Base-by-base conservation (phyloP, 2,888 invertebrate genomes). In the Lasioglossum morio region DNA sequence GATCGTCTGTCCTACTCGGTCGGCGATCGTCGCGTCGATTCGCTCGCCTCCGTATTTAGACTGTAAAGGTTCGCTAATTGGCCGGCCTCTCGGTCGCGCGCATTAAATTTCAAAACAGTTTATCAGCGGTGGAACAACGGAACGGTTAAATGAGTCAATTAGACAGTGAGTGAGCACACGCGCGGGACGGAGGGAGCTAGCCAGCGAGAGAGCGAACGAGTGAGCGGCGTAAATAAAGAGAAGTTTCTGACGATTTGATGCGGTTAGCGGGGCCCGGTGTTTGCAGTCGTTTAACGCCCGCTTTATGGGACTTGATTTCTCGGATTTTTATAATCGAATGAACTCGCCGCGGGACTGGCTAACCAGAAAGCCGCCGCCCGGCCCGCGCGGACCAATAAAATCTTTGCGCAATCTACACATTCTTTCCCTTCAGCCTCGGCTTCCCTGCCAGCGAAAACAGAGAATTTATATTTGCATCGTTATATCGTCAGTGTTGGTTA, bases 271-370 rank as follows among this genome's bases (percentile, higher is more conserved):
- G 66, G 48, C 27, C n/a, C 69, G 48, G 43, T 79, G 75, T 79
- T 73, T 72, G 75, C 40, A 37, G 70, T 73, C 76, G 73, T 72
- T 72, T 80, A 80, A n/a, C 60, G 66, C 43, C 72, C 19, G 63
- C 57, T 86, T 87, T 75, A 82, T 78, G 83, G 40, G 73, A 19
- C 81, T 87, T 82, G 81, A 88, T 89, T 87, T 84, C 81, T 72
- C 81, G 75, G 89, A 90, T 88, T 90, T 87, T 79, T 78, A 89
- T 53, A 90, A 85, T 88, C 85, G 82, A 90, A 89, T 82, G 79
- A 77, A 73, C 70, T 40, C 53, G 23, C 66, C 16, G 30, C 72
- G 73, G 30, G 77, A 53, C 77, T 72, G 77, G 82, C 82, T 84
- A 85, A 84, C 75, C 80, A 53, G 66, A 75, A 77, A 81, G 66